Evolutionary conservation across 2,888 invertebrate species (phyloP), one percentile per base, ranked within the genome.

Genomic region (Ganaspis brasiliensis): DNA sequence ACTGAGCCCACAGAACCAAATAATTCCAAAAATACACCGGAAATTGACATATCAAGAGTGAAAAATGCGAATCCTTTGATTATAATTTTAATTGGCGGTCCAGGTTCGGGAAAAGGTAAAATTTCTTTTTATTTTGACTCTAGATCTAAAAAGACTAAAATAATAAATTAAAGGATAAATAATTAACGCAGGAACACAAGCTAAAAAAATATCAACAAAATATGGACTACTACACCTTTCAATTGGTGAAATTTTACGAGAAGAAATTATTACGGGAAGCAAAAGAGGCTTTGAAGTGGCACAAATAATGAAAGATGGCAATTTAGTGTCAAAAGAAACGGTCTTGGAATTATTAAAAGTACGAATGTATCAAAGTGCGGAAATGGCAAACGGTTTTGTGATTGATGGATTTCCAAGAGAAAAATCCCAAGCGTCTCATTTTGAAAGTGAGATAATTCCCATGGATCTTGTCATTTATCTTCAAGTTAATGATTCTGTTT

Each of bases 391-490:
- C 1, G 88, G 88, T 1, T 88, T 85, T 61, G 26, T 89, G 2
- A 45, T 89, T 10, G 77, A 82, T 9, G 88, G 88, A 16, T 89
- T 87, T 70, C 88, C 88, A 0, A 79, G 81, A 6, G 75, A 82
- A 8, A 86, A 76, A n/a, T 31, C 56, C 0, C 87, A 89, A 40
- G 80, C 83, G 1, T 72, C 72, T 10, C 37, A 84, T 2, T 88
- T 88, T 19, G 77, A 84, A 4, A 80, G 24, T 12, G 76, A 87
- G 4, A 72, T 89, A 2, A 75, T 81, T 5, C 73, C 76, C 0
- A 85, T 85, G 0, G 79, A 86, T 61, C 75, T 87, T 19, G 83
- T 86, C 5, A 21, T 89, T 5, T 83, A 84, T 67, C 74, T 89
- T 26, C 71, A 78, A 37, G 86, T 77, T 52, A 49, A 70, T 16